Percentiles rank a stretch among this genome's conserved stretches.
phyloP scores from a whole-genome alignment of 2,113 vertebrate species.

The Sebastes schlegelii region DNA sequence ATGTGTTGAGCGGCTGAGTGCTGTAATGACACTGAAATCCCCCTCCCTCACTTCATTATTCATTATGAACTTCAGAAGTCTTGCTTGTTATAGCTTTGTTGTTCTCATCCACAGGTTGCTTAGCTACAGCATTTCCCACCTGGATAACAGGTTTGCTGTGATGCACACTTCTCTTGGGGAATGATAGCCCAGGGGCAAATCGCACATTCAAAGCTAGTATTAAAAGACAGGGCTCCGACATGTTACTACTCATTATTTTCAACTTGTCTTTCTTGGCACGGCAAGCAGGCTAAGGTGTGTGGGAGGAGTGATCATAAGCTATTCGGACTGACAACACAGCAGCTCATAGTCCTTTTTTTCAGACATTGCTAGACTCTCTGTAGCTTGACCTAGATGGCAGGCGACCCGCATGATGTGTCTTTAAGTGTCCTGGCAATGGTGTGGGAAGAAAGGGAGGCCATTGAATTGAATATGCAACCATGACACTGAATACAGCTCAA shows the following conservation, averaged over 20 bases:
- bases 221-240: conserved; percentile 3
- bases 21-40: conserved; percentile 18
- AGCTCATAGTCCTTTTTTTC: conserved; percentile 26
- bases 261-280: background rate
- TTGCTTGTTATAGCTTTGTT: conserved; percentile 21
- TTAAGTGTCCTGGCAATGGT: conserved; percentile 61
- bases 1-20: conserved; percentile 21
- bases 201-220: conserved; percentile 24
- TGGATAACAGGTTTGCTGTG: conserved; percentile 39
- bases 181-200: conserved; percentile 32
- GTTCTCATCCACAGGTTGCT: conserved; percentile 53
- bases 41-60: conserved; percentile 34
- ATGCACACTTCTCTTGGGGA: conserved; percentile 1
- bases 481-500: conserved; percentile 35
- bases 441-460: conserved; percentile 40
- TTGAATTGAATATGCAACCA: conserved; percentile 50
- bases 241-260: conserved; percentile 26
- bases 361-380: conserved; percentile 35
- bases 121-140: conserved; percentile 51
- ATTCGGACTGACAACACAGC: conserved; percentile 21
- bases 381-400: conserved; percentile 71
- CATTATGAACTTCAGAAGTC: conserved; percentile 32
- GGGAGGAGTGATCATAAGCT: conserved; percentile 35
- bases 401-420: conserved; percentile 70
- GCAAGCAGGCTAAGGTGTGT: conserved; percentile 22